Base-by-base conservation (phyloP, 2,888 invertebrate species). In the Nomada ferruginata region DNA sequence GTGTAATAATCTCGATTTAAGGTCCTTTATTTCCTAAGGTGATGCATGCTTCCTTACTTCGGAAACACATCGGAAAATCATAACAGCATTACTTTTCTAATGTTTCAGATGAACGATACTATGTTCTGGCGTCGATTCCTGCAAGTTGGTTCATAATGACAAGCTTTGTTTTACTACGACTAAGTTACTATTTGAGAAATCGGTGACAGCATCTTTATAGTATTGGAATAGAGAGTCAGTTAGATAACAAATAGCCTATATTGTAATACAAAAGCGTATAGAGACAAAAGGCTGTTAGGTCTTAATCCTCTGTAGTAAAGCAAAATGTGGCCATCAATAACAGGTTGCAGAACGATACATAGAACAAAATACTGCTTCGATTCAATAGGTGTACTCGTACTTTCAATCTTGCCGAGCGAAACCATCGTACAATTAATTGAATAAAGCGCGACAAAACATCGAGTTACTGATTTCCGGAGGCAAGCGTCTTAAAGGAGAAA, bases 81-180 rank as follows among this genome's bases (percentile, higher is more conserved):
- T 55, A 65, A 73, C 0, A 10, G 15, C 2, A 44, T 42, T 76
- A 63, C 91, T 90, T 93, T 91, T 93, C 91, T 93, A 50, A 74
- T 88, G 92, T 96, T 96, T 84, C 95, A 95, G 97, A 97, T 92
- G 97, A 97, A 92, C 95, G 97, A 89, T 98, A 96, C 94, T 95
- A 95, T 83, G 95, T 97, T 77, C 94, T 98, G 81, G 95, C 97
- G 4, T 97, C 98, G 60, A 95, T 98, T 89, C 97, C 98, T 29
- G 96, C 96, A 7, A 96, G 97, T 83, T 94, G 97, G 90, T 98
- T 96, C 91, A 88, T 97, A 61, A 95, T 97, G 91, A 94, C 95
- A 73, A 97, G 96, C 90, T 97, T 98, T 74, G 79, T 93, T 50
- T 89, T 93, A 60, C 84, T 93, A 53, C 91, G 90, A 87, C 88